A percentile compares a stretch with the other conserved stretches of the same genome.
phyloP scores from a whole-genome alignment of 2,797 vertebrate genomes.

The Champsocephalus gunnari region DNA sequence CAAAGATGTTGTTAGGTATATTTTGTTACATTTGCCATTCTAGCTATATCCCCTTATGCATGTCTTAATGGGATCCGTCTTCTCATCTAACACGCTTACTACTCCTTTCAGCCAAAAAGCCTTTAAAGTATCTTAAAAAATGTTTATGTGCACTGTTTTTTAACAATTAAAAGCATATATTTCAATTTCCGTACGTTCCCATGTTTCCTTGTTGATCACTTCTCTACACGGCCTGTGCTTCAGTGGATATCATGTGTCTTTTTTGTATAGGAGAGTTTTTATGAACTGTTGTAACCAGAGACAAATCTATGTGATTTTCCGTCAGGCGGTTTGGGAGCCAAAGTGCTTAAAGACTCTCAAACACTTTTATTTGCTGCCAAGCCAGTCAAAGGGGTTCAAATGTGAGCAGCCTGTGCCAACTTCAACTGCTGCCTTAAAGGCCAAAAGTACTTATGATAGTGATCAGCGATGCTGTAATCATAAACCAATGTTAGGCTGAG shows the following conservation, averaged over 20 bases:
- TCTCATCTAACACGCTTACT: neutral
- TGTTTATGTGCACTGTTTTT: neutral
- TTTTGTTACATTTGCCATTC: too few relatives aligned
- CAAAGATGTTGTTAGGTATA: neutral
- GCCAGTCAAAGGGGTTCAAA: constrained; percentile 24
- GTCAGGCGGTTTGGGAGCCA: constrained; percentile 7
- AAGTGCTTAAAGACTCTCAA: constrained; percentile 19
- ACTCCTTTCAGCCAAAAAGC: neutral
- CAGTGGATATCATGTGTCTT: too few relatives aligned
- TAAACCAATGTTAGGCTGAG: constrained; percentile 17
- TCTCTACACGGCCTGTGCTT: neutral
- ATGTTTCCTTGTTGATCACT: neutral
- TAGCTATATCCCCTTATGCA: too few relatives aligned
- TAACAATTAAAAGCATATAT: neutral
- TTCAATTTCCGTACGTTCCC: neutral
- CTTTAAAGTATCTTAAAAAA: neutral
- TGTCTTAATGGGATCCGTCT: neutral
- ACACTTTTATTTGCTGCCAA: constrained; percentile 20
- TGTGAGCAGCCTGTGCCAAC: constrained; percentile 19
- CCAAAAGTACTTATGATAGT: constrained; percentile 21
- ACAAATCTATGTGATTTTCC: constrained; percentile 21
- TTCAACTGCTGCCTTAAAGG: constrained; percentile 29
- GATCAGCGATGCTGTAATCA: constrained; percentile 36
- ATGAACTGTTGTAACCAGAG: constrained; percentile 28
- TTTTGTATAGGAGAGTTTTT: neutral